Evolutionary conservation across 2,797 vertebrate genomes (phyloP).

Genomic region (Delichon dasypus): DNA sequence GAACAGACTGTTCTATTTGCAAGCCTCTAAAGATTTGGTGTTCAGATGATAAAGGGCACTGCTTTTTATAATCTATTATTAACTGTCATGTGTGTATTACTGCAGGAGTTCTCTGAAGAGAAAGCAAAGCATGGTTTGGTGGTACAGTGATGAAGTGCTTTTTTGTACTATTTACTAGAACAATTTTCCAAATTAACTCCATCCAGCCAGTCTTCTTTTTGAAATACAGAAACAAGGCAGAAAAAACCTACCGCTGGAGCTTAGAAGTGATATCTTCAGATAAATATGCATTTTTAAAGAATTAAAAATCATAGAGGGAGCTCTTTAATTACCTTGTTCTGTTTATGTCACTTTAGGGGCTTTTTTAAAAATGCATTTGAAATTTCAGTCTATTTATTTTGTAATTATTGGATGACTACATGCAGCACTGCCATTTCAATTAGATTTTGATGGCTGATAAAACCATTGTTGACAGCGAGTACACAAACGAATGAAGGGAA

Average conservation of each 20-base stretch:
- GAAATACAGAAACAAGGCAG: slow-evolving; percentile 17
- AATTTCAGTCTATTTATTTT: slow-evolving; percentile 74
- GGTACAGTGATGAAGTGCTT: slow-evolving; percentile 26
- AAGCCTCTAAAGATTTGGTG: slow-evolving; percentile 64
- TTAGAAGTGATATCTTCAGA: slow-evolving; percentile 41
- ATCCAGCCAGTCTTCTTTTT: slow-evolving; percentile 3
- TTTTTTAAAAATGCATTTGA: slow-evolving; percentile 63
- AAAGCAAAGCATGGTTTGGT: slow-evolving; percentile 59
- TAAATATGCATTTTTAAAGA: slow-evolving; percentile 6
- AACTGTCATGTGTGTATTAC: slow-evolving; percentile 60
- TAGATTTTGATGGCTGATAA: slow-evolving; percentile 76
- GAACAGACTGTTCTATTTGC: slow-evolving; percentile 66
- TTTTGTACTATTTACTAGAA: slow-evolving; percentile 49
- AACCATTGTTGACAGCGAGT: slow-evolving; percentile 69
- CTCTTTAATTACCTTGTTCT: slow-evolving; percentile 74
- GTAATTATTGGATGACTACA: slow-evolving; percentile 71
- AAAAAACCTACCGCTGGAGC: slow-evolving; percentile 26
- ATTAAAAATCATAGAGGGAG: not conserved
- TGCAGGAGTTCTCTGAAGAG: slow-evolving; percentile 52
- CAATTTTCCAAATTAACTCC: slow-evolving; percentile 37
- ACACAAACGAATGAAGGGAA: slow-evolving; percentile 61
- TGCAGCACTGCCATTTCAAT: slow-evolving; percentile 70
- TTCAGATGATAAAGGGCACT: slow-evolving; percentile 72
- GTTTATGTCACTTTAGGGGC: slow-evolving; percentile 61
- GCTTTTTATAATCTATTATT: slow-evolving; percentile 74